phyloP scores from a whole-genome alignment of 2,797 vertebrate species.

The Xiphorhynchus erythropygius region DNA sequence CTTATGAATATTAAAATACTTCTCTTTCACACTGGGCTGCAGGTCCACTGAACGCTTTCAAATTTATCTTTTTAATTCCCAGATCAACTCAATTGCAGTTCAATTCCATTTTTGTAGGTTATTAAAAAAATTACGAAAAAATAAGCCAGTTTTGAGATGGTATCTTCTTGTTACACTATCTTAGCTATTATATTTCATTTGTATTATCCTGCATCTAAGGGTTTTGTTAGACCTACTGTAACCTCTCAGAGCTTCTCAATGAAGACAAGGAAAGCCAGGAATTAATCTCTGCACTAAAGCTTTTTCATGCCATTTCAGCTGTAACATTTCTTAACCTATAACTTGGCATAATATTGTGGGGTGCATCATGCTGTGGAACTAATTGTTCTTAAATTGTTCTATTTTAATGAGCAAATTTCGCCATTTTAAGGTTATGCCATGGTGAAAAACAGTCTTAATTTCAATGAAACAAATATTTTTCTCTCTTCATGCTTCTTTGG shows the following conservation, averaged over 20 bases:
- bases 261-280: conserved; percentile 33
- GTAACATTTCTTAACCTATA: conserved; percentile 62
- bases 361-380: conserved; percentile 63
- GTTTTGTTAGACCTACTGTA: conserved; percentile 42
- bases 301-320: conserved; percentile 52
- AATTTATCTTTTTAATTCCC: not conserved
- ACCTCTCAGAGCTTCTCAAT: conserved; percentile 53
- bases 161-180: not conserved
- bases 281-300: conserved; percentile 59
- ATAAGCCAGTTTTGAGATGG: not conserved
- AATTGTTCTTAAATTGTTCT: conserved; percentile 59
- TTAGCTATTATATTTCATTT: conserved; percentile 24
- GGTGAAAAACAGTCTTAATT: conserved; percentile 62
- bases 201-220: conserved; percentile 17
- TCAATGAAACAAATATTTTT: conserved; percentile 71
- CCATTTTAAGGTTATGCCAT: conserved; percentile 57
- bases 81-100: not conserved
- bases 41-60: not conserved
- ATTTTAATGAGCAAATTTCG: conserved; percentile 38
- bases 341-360: conserved; percentile 62
- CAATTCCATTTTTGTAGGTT: not conserved
- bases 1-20: not conserved
- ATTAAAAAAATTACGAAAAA: not conserved
- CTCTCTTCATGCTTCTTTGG: conserved; percentile 9
- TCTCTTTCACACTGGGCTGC: not conserved